A percentile compares a stretch with the other conserved stretches of the same genome.
Evolutionary conservation across 2,888 invertebrate genomes (phyloP).

Genomic region (Tolmerus cingulatus): DNA sequence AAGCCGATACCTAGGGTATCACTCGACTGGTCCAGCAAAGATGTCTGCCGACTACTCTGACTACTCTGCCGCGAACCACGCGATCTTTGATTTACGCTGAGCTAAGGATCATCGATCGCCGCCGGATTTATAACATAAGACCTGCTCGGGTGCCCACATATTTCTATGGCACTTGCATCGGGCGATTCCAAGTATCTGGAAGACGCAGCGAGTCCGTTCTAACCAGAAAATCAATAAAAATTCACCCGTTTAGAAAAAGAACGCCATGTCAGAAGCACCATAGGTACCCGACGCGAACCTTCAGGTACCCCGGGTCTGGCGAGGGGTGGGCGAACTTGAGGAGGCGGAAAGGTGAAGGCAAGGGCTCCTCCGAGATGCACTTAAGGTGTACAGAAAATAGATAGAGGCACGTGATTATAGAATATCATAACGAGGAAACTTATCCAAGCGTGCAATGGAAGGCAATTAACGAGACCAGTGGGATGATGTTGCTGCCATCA

Average conservation of each 20-base stretch:
- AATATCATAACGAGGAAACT: slow-evolving; percentile 30
- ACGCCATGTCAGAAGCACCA: neutral
- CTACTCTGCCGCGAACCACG: slow-evolving; percentile 7
- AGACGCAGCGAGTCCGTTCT: neutral
- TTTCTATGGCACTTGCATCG: neutral
- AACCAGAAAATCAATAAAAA: slow-evolving; percentile 17
- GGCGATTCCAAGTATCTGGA: neutral
- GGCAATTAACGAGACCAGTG: slow-evolving; percentile 39
- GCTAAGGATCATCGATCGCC: slow-evolving; percentile 8
- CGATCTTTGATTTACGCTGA: neutral
- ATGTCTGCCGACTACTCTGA: neutral
- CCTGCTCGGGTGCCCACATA: neutral
- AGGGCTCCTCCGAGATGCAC: neutral
- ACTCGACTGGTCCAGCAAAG: neutral
- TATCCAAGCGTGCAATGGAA: slow-evolving; percentile 37
- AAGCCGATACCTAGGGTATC: slow-evolving; percentile 7
- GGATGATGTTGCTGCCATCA: slow-evolving; percentile 26
- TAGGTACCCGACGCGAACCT: neutral
- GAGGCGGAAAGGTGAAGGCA: slow-evolving; percentile 37
- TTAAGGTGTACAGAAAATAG: slow-evolving; percentile 28
- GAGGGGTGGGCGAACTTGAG: slow-evolving; percentile 27
- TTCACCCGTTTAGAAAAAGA: neutral
- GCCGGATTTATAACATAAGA: slow-evolving; percentile 17
- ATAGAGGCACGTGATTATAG: slow-evolving; percentile 23
- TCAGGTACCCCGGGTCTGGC: neutral